Evolutionary conservation across 37 sponge, comb jelly and placozoan genomes (phyloP).

Genomic region (Bolinopsis microptera): DNA sequence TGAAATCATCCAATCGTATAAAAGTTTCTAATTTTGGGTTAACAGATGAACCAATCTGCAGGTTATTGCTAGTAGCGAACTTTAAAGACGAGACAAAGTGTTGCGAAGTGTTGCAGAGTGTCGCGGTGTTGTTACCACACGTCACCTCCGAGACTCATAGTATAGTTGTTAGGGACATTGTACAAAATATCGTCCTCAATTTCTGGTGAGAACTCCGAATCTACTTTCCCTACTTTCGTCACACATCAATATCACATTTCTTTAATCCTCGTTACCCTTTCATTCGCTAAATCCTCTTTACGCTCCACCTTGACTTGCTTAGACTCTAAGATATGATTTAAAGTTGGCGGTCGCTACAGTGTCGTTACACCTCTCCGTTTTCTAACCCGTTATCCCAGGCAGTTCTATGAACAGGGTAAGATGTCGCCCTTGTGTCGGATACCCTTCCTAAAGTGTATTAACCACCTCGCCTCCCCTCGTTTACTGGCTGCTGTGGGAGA

Average conservation of each 20-base stretch:
- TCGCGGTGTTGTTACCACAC: neutral
- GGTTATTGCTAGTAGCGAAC: neutral
- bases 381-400: constrained; percentile 8
- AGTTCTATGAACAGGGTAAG: neutral
- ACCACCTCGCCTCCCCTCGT: neutral
- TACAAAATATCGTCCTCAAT: neutral
- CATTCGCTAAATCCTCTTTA: no score
- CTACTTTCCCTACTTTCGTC: no score
- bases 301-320: no score
- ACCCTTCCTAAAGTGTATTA: neutral
- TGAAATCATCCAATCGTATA: no score
- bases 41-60: no score
- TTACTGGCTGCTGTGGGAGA: neutral
- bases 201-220: constrained; percentile 33
- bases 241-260: no score
- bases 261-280: no score
- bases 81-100: constrained; percentile 1
- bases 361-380: no score
- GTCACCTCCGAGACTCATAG: neutral
- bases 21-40: no score
- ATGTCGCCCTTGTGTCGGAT: constrained; percentile 3
- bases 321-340: no score
- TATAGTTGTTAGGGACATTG: neutral
- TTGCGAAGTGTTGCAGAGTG: constrained; percentile 9
- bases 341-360: no score